These are phyloP conservation scores for Plebejus anna DNA, from an alignment of 2,888 invertebrate species.

Conservation along the genomic window DNA sequence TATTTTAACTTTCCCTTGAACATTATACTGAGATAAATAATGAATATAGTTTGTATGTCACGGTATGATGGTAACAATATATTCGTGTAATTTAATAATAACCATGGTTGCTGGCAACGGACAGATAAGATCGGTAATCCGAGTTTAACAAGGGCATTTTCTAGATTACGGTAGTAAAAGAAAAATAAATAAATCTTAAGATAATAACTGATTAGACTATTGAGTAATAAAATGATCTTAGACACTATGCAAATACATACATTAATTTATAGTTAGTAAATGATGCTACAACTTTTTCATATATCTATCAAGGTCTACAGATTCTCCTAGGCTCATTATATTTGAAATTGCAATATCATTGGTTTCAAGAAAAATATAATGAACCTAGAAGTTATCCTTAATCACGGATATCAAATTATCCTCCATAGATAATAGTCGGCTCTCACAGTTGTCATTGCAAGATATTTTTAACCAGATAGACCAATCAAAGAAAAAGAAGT, in stretches of 20 bases:
- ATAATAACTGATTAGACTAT: too few relatives aligned
- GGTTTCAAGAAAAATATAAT: neutral
- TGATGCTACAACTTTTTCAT: too few relatives aligned
- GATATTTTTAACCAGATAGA: slow-evolving; percentile 5
- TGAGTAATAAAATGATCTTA: too few relatives aligned
- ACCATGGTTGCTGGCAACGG: neutral
- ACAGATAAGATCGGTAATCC: neutral
- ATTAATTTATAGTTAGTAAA: too few relatives aligned
- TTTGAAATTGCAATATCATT: neutral
- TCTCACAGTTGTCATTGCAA: neutral
- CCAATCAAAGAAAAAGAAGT: slow-evolving; percentile 18
- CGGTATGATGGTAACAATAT: neutral
- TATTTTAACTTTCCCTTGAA: neutral
- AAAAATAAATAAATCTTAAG: too few relatives aligned
- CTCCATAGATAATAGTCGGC: neutral
- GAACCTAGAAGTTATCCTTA: neutral
- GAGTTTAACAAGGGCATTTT: neutral
- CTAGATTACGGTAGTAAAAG: neutral
- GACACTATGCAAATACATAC: too few relatives aligned
- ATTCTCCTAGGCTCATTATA: too few relatives aligned
- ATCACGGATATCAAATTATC: slow-evolving; percentile 1
- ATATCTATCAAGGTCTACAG: too few relatives aligned
- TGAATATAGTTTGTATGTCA: neutral
- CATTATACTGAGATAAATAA: neutral
- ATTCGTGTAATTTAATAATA: slow-evolving; percentile 1